phyloP scores from a whole-genome alignment of 2,797 vertebrate species.

The Rhyacichthys aspro region DNA sequence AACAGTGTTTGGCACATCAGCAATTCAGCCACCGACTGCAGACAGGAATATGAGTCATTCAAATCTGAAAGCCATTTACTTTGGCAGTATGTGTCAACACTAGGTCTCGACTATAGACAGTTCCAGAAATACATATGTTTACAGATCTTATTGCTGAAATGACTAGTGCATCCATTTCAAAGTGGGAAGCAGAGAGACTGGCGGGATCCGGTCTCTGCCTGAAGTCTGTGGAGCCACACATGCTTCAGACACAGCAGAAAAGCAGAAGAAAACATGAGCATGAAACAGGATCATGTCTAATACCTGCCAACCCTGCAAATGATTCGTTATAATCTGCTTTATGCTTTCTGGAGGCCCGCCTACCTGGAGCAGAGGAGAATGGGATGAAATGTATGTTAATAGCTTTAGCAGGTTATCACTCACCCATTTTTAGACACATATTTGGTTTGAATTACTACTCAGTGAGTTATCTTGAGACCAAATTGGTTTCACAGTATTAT shows the following conservation, averaged over 20 bases:
- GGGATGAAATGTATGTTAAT: neutral
- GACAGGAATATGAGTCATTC: constrained; percentile 26
- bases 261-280: constrained; percentile 20
- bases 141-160: constrained; percentile 10
- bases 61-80: constrained; percentile 30
- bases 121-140: constrained; percentile 4
- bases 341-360: constrained; percentile 5
- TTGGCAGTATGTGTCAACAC: constrained; percentile 14
- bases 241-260: constrained; percentile 26
- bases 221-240: neutral
- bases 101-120: neutral
- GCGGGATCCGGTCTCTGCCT: constrained; percentile 22
- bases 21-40: constrained; percentile 10
- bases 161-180: constrained; percentile 14
- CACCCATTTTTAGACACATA: too few species aligned
- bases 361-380: constrained; percentile 24
- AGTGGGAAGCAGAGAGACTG: constrained; percentile 10
- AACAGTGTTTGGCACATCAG: constrained; percentile 15
- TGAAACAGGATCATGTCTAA: constrained; percentile 50
- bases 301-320: constrained; percentile 34
- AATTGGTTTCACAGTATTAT: too few species aligned
- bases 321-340: constrained; percentile 42
- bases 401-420: constrained; percentile 3
- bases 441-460: too few species aligned
- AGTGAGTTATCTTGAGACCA: too few species aligned